Conservation (phyloP, 2,113 vertebrate genomes). For the Ptychochromis oligacanthus region DNA sequence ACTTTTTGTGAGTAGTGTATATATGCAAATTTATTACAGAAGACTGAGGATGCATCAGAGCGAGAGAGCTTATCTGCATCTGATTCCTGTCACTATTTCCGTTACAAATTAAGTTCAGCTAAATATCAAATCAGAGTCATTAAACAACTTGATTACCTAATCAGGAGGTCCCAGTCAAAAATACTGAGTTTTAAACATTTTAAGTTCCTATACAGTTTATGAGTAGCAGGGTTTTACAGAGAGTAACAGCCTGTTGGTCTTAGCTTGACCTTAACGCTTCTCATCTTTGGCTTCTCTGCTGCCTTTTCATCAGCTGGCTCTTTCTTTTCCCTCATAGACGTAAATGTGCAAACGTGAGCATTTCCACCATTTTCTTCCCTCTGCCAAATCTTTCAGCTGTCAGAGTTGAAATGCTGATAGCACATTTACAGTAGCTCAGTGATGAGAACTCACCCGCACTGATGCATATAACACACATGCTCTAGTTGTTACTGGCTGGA, state of each 20-base stretch:
- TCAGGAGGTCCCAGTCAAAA: accelerated
- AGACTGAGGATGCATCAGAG: not conserved
- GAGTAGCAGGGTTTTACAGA: not conserved
- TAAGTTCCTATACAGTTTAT: not conserved
- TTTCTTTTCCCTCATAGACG: not conserved
- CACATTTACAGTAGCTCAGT: not conserved
- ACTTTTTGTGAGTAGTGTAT: too few relatives aligned
- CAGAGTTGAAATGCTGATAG: not conserved
- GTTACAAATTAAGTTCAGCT: not conserved
- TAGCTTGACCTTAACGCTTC: not conserved
- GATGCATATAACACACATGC: not conserved
- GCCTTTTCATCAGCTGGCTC: not conserved
- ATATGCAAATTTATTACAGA: not conserved
- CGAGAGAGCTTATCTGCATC: not conserved
- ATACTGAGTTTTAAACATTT: not conserved
- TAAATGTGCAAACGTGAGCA: not conserved
- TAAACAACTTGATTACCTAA: not conserved
- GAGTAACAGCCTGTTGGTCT: not conserved
- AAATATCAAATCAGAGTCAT: not conserved
- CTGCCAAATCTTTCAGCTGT: not conserved
- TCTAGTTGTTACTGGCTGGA: not conserved
- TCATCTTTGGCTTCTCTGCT: not conserved
- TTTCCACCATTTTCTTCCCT: not conserved
- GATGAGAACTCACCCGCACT: not conserved
- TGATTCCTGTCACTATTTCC: not conserved